phyloP scores from a whole-genome alignment of 2,888 invertebrate species.

The Ptychoptera albimana region DNA sequence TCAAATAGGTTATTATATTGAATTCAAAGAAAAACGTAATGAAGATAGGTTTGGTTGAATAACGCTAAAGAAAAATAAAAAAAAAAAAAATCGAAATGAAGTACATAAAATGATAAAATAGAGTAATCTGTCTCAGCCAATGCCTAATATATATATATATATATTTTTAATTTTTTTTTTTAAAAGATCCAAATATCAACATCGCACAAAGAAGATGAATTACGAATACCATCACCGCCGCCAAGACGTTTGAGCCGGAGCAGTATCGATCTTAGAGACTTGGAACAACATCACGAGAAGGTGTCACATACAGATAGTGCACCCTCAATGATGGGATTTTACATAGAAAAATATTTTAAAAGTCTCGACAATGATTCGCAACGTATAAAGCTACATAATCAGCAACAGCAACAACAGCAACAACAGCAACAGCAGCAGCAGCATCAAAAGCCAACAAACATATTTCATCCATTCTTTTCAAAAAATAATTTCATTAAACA shows the following conservation, averaged over 20 bases:
- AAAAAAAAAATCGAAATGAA: no score
- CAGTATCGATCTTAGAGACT: constrained; percentile 30
- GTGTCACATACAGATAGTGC: constrained; percentile 32
- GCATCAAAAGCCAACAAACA: background rate
- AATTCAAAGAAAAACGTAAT: no score
- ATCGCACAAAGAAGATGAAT: constrained; percentile 19
- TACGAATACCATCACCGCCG: constrained; percentile 30
- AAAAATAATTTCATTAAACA: constrained; percentile 7
- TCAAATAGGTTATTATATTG: no score
- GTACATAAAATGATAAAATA: no score
- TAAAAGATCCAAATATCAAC: no score
- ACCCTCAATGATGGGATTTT: constrained; percentile 30
- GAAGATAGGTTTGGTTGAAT: no score
- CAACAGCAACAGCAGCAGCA: background rate
- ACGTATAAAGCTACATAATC: background rate
- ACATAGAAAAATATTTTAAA: constrained; percentile 19
- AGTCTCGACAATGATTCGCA: constrained; percentile 11
- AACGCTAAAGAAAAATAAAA: no score
- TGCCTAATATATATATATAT: no score
- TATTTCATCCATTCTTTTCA: constrained; percentile 6
- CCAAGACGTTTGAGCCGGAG: constrained; percentile 30
- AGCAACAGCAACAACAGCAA: background rate
- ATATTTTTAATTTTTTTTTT: no score
- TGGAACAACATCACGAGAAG: constrained; percentile 28
- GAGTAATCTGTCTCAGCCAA: no score